Percentiles rank a stretch among this genome's conserved stretches.
phyloP scores from a whole-genome alignment of 2,113 vertebrate species.

The Marcusenius ussheri region DNA sequence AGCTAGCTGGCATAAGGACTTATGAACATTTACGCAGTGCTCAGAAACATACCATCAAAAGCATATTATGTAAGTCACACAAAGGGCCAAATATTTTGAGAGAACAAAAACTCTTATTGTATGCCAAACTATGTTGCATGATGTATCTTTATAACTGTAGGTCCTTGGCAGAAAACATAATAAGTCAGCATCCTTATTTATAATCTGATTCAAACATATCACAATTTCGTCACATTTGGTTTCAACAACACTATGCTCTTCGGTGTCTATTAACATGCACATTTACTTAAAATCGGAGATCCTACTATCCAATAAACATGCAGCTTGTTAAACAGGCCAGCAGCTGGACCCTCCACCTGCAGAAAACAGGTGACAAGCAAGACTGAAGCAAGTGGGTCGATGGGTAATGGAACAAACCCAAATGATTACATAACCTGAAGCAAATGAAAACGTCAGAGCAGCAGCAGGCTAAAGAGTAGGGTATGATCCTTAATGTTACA shows the following conservation, averaged over 20 bases:
- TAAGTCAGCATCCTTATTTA: background rate
- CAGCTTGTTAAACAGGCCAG: slow-evolving; percentile 29
- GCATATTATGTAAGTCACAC: background rate
- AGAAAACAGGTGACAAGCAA: slow-evolving; percentile 25
- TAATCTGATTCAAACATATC: background rate
- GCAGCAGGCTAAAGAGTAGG: background rate
- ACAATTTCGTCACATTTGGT: slow-evolving; percentile 7
- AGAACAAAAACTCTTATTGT: background rate
- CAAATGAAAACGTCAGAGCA: background rate
- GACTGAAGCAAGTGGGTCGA: slow-evolving; percentile 7
- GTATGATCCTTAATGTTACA: background rate
- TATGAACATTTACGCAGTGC: background rate
- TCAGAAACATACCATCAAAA: background rate
- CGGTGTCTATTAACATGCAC: slow-evolving; percentile 24
- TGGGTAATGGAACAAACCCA: background rate
- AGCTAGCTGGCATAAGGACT: background rate
- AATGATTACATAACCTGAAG: background rate
- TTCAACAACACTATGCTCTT: background rate
- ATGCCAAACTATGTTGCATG: background rate
- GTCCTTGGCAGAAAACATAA: background rate
- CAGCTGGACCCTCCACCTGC: slow-evolving; percentile 37
- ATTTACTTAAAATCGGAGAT: slow-evolving; percentile 27
- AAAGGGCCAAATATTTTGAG: background rate
- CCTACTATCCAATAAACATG: slow-evolving; percentile 39
- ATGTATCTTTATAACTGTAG: background rate